These are phyloP conservation scores for Guaruba guarouba DNA, from an alignment of 2,113 vertebrate genomes.

Conservation along the genomic window DNA sequence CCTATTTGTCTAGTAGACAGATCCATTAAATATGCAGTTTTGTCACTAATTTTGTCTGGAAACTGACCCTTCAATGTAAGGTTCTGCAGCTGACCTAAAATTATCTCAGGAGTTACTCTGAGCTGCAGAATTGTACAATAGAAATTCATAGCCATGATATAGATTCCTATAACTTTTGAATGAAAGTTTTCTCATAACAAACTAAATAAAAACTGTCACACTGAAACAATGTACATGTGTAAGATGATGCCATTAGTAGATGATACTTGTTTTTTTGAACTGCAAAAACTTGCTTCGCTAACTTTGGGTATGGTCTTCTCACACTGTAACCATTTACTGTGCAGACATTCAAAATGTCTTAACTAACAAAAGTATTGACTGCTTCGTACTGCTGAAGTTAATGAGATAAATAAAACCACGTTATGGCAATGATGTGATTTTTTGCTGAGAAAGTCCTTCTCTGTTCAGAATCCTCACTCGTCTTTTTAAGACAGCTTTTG, in stretches of 20 bases:
- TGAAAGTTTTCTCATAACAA: background rate
- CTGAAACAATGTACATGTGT: accelerated
- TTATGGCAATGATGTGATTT: accelerated
- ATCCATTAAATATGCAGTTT: background rate
- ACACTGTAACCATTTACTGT: background rate
- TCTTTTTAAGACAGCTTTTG: background rate
- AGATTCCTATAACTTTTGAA: background rate
- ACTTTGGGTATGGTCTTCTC: background rate
- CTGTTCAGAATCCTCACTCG: background rate
- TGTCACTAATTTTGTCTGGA: background rate
- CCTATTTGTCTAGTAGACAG: background rate
- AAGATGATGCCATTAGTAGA: background rate
- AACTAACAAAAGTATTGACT: background rate
- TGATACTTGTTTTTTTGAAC: background rate
- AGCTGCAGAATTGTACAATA: background rate
- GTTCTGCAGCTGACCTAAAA: background rate
- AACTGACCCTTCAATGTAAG: background rate
- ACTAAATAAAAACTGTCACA: accelerated
- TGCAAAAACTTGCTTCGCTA: background rate
- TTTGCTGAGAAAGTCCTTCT: background rate
- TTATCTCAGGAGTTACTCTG: background rate
- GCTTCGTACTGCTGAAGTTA: accelerated
- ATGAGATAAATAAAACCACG: accelerated
- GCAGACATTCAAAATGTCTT: background rate
- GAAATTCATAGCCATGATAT: accelerated